These are phyloP conservation scores for Taphrorychus bicolor DNA, from an alignment of 2,888 invertebrate genomes.

Conservation along the genomic window DNA sequence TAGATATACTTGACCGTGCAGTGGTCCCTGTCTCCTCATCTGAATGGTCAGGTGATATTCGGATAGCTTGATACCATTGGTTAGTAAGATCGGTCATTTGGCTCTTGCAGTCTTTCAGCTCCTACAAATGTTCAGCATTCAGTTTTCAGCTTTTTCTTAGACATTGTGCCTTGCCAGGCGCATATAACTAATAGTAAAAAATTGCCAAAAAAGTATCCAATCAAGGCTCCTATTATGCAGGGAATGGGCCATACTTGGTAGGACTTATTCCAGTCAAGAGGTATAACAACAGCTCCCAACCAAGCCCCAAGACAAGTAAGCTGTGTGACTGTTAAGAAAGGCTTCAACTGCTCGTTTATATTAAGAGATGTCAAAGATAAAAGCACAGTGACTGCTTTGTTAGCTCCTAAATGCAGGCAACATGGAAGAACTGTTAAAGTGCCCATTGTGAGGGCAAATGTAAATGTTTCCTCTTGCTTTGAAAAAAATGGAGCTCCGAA, in stretches of 20 bases:
- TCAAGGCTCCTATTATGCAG: conserved; percentile 71
- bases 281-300: conserved; percentile 85
- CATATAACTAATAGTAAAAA: conserved; percentile 19
- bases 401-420: conserved; percentile 68
- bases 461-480: conserved; percentile 71
- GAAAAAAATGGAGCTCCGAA: conserved; percentile 73
- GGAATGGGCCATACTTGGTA: conserved; percentile 87
- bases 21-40: conserved; percentile 71
- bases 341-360: conserved; percentile 64
- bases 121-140: conserved; percentile 62
- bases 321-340: conserved; percentile 66
- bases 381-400: conserved; percentile 64
- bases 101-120: conserved; percentile 93
- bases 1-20: conserved; percentile 59
- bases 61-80: conserved; percentile 96
- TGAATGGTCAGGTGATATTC: conserved; percentile 85
- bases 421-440: conserved; percentile 70
- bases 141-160: conserved; percentile 17
- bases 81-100: conserved; percentile 97
- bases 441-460: conserved; percentile 69
- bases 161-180: conserved; percentile 10
- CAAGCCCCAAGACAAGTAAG: conserved; percentile 78
- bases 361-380: conserved; percentile 63
- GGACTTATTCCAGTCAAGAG: conserved; percentile 89
- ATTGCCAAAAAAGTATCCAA: conserved; percentile 63